phyloP scores from a whole-genome alignment of 2,113 vertebrate genomes.

The Tringa solitaria region DNA sequence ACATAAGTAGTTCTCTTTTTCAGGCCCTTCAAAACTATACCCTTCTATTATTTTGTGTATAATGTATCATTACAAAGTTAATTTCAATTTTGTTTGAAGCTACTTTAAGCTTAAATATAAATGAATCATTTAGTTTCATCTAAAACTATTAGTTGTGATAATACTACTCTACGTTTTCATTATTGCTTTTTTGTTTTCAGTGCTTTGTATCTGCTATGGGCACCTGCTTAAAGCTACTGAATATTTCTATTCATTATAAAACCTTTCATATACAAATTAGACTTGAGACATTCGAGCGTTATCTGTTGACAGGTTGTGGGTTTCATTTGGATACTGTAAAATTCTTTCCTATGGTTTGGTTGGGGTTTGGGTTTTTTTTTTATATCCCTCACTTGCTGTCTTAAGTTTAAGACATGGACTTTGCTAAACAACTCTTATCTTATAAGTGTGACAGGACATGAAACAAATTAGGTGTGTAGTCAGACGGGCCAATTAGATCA shows the following conservation, averaged over 20 bases:
- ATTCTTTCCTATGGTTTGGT: neutral
- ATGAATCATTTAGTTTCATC: neutral
- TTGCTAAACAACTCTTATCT: neutral
- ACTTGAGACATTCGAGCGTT: no score
- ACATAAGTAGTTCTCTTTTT: rapidly evolving
- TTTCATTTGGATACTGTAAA: neutral
- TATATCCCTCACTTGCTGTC: rapidly evolving
- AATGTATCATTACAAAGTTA: neutral
- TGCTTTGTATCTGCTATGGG: neutral
- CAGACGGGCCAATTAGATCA: neutral
- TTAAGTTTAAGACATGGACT: neutral
- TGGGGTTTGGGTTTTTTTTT: neutral
- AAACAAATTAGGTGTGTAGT: neutral
- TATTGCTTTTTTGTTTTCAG: neutral
- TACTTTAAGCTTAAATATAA: neutral
- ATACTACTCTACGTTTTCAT: no score
- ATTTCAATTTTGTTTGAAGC: neutral
- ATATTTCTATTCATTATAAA: neutral
- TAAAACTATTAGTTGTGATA: neutral
- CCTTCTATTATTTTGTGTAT: neutral
- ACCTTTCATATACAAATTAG: neutral
- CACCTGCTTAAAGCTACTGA: neutral
- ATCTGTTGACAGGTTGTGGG: rapidly evolving
- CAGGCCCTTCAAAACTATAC: neutral
- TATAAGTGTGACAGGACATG: neutral